Percentiles rank a stretch among this genome's conserved stretches.
phyloP scores from a whole-genome alignment of 1,140 invertebrate genomes.

The Elymnias hypermnestra region DNA sequence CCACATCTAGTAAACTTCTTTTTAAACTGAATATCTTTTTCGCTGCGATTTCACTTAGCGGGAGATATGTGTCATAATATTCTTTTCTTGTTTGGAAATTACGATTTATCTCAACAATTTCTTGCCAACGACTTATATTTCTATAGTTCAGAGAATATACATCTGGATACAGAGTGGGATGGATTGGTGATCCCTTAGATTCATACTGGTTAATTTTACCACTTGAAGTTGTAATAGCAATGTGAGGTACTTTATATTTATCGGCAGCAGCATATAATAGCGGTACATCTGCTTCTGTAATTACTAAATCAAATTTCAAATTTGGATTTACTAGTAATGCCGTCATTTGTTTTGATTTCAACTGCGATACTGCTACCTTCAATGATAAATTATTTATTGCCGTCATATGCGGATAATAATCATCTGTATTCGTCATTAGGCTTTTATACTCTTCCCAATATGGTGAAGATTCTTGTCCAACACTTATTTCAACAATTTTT shows the following conservation, averaged over 20 bases:
- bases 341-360: constrained; percentile 55
- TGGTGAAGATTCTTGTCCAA: constrained; percentile 42
- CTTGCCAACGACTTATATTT: constrained; percentile 49
- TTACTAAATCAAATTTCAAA: constrained; percentile 59
- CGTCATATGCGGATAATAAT: constrained; percentile 43
- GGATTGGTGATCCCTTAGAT: constrained; percentile 53
- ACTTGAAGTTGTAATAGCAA: constrained; percentile 51
- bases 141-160: constrained; percentile 47
- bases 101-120: constrained; percentile 46
- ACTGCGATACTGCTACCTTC: constrained; percentile 53
- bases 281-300: constrained; percentile 64
- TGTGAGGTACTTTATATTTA: constrained; percentile 56
- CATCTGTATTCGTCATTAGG: constrained; percentile 45
- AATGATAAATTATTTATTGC: constrained; percentile 45
- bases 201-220: constrained; percentile 59
- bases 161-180: constrained; percentile 57
- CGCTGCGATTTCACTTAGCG: constrained; percentile 49
- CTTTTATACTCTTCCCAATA: constrained; percentile 53
- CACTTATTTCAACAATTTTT: constrained; percentile 49
- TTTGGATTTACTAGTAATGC: constrained; percentile 55
- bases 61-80: constrained; percentile 56
- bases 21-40: constrained; percentile 52
- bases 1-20: constrained; percentile 46
- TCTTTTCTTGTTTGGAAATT: constrained; percentile 45
- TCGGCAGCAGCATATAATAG: constrained; percentile 60